Base-by-base conservation (phyloP, 92 coral and sea anemone species). In the Epizoanthus illoricatus region DNA sequence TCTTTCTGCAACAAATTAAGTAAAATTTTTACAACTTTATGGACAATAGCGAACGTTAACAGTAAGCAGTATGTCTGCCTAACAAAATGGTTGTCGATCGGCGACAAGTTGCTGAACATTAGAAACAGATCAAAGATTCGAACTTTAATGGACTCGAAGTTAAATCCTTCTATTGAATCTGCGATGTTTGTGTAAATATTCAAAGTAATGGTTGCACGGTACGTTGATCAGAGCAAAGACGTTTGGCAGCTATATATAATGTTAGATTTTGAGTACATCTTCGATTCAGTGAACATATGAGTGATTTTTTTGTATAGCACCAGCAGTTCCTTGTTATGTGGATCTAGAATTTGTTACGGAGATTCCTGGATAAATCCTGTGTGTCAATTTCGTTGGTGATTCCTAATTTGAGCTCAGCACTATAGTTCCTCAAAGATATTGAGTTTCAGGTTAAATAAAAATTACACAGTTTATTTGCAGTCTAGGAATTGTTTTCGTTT, bases 391-490 rank as follows among this genome's bases (percentile, higher is more conserved):
- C 71, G 40, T 78, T 43, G n/a, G 71, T 78, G 36, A 45, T 13
- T 21, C 18, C 64, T 23, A 43, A 42, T 63, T n/a, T 43, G 42
- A 20, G 40, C 24, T 62, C 71, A 63, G 64, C 41, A 58, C 17
- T 57, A 13, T 39, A n/a, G 41, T 61, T 76, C 70, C 63, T 40
- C 16, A 23, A 43, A 24, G 82, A n/a, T 78, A 78, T 78, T 45
- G 66, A 78, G 65, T 78, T 63, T 78, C 71, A 62, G 13, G 42
- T 10, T 63, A 63, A 60, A 42, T 52, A 42, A 5, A 41, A 62
- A 54, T 63, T 63, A 63, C 59, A 63, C 58, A 42, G 71, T 45
- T 78, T 78, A 59, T 78, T 78, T 78, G 82, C 82, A 63, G 60
- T 43, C 59, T 20, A 7, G 58, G 60, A 78, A 45, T 78, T 78